These are phyloP conservation scores for Portevinia maculata DNA, from an alignment of 2,888 invertebrate species.

Conservation along the genomic window DNA sequence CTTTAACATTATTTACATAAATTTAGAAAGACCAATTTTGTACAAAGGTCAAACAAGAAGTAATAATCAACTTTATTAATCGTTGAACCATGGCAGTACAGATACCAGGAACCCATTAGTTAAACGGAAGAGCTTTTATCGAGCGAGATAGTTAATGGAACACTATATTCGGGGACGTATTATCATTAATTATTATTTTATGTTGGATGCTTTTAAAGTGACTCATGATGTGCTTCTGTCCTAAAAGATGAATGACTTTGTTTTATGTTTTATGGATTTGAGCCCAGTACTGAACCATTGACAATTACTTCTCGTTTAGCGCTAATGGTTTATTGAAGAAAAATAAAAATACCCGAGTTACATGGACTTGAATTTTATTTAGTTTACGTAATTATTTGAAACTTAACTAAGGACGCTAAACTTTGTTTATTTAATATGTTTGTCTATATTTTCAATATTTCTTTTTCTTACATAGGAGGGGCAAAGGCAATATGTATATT, in stretches of 20 bases:
- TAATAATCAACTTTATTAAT: conserved; percentile 6
- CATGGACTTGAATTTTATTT: conserved; percentile 2
- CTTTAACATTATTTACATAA: conserved; percentile 15
- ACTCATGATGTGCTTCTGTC: background rate
- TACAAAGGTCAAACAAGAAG: conserved; percentile 14
- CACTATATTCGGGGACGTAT: background rate
- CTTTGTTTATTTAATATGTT: conserved; percentile 9
- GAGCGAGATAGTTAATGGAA: background rate
- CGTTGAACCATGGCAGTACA: background rate
- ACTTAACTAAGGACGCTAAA: conserved; percentile 30
- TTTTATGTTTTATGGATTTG: background rate
- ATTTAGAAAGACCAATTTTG: background rate
- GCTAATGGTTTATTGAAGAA: background rate
- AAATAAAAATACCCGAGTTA: background rate
- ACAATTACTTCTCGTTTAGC: background rate
- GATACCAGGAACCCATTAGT: background rate
- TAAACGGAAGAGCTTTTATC: background rate
- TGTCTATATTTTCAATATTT: conserved; percentile 9
- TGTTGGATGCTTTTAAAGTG: background rate
- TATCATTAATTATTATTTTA: background rate
- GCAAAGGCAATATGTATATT: background rate
- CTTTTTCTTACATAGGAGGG: background rate
- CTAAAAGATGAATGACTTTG: background rate
- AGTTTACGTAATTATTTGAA: conserved; percentile 16
- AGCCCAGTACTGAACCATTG: background rate